These are phyloP conservation scores for Lepidostoma basale DNA, from an alignment of 1,140 invertebrate genomes.

Conservation along the genomic window DNA sequence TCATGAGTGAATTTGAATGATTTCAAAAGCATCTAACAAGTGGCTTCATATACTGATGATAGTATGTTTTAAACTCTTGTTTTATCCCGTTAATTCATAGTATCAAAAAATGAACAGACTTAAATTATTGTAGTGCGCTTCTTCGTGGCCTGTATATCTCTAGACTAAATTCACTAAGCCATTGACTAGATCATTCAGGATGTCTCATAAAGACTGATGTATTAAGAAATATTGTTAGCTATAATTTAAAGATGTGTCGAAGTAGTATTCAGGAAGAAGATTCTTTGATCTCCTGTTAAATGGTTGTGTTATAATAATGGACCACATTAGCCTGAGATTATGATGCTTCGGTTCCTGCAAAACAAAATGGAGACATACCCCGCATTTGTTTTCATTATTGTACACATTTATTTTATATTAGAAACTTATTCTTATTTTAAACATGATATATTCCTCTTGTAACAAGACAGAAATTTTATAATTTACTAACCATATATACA, in stretches of 20 bases:
- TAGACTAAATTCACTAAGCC: background rate
- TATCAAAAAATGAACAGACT: background rate
- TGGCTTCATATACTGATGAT: too few relatives aligned
- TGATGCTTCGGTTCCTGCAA: too few relatives aligned
- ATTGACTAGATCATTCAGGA: background rate
- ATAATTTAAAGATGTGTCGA: constrained; percentile 31
- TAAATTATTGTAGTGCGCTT: background rate
- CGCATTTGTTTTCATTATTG: too few relatives aligned
- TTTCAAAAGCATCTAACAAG: too few relatives aligned
- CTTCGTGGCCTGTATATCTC: background rate
- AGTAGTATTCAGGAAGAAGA: background rate
- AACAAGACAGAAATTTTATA: too few relatives aligned
- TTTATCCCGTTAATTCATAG: background rate
- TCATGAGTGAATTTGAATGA: too few relatives aligned
- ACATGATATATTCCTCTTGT: too few relatives aligned
- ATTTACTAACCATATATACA: too few relatives aligned
- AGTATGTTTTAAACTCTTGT: too few relatives aligned
- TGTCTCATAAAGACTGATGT: constrained; percentile 44
- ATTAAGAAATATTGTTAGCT: constrained; percentile 14
- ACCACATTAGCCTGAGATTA: constrained; percentile 38
- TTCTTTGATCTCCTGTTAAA: constrained; percentile 25
- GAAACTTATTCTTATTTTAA: too few relatives aligned
- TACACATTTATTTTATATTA: too few relatives aligned
- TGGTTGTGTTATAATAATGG: constrained; percentile 46
- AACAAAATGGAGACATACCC: too few relatives aligned